Percentiles rank a stretch among this genome's conserved stretches.
phyloP scores from a whole-genome alignment of 2,113 vertebrate species.

The Gambusia holbrooki region DNA sequence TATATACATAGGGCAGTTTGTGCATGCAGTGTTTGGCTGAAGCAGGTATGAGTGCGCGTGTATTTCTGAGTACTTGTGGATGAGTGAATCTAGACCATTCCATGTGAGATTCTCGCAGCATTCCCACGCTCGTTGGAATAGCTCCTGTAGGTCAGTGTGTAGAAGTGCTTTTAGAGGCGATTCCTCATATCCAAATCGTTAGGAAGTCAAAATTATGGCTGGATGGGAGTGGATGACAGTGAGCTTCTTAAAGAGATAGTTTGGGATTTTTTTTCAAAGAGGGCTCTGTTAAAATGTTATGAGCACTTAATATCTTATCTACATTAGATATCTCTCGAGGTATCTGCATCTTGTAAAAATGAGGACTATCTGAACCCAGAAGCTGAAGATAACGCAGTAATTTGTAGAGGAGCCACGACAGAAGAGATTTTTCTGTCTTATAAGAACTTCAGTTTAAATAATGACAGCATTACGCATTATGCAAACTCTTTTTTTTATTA shows the following conservation, averaged over 20 bases:
- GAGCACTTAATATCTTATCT: not conserved
- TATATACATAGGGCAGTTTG: conserved; percentile 56
- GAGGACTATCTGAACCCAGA: not conserved
- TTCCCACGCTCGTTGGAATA: conserved; percentile 69
- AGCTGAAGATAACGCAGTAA: not conserved
- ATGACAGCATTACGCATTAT: not conserved
- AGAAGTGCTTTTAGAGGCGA: conserved; percentile 70
- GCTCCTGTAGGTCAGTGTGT: conserved; percentile 72
- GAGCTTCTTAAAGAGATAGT: conserved; percentile 36
- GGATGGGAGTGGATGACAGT: conserved; percentile 61
- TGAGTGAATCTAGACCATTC: conserved; percentile 72
- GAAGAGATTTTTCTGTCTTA: not conserved
- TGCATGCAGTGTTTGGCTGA: conserved; percentile 57
- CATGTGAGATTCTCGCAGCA: conserved; percentile 64
- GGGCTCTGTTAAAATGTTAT: not conserved
- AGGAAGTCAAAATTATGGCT: conserved; percentile 51
- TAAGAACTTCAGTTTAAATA: not conserved
- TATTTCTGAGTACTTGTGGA: conserved; percentile 35
- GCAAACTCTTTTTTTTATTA: too few species aligned
- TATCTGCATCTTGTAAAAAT: not conserved
- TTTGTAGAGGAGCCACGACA: not conserved
- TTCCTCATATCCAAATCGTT: conserved; percentile 70
- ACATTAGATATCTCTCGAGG: not conserved
- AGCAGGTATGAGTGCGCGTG: conserved; percentile 50
- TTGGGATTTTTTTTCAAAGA: not conserved